phyloP scores from a whole-genome alignment of 2,888 invertebrate genomes.

The Aspidapion aeneum region DNA sequence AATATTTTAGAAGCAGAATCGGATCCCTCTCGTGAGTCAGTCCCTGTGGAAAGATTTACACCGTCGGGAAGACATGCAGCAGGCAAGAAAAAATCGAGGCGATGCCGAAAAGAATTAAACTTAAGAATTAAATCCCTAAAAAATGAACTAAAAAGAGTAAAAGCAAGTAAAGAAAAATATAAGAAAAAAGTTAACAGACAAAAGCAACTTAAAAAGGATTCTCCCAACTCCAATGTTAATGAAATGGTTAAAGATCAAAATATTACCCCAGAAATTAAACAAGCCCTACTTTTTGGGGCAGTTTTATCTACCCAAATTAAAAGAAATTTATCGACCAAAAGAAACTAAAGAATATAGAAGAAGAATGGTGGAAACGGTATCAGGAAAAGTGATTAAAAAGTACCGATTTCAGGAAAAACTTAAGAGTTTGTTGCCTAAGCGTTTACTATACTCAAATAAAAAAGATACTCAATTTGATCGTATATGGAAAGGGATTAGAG shows the following conservation, averaged over 20 bases:
- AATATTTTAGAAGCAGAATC: neutral
- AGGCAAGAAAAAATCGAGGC: conserved; percentile 3
- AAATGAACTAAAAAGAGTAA: conserved; percentile 9
- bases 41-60: neutral
- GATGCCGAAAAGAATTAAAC: conserved; percentile 4
- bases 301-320: conserved; percentile 13
- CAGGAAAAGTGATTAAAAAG: conserved; percentile 5
- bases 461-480: neutral
- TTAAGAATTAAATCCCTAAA: conserved; percentile 6
- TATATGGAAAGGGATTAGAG: conserved; percentile 1
- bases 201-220: conserved; percentile 1
- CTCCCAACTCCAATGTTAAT: conserved; percentile 4
- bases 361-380: conserved; percentile 9
- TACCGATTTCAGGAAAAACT: conserved; percentile 10
- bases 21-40: neutral
- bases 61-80: conserved; percentile 1
- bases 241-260: conserved; percentile 5
- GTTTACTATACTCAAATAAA: conserved; percentile 5
- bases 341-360: conserved; percentile 5
- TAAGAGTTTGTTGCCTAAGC: neutral
- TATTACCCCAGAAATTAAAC: conserved; percentile 7
- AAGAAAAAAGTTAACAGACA: neutral
- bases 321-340: conserved; percentile 6
- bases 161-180: conserved; percentile 5
- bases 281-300: conserved; percentile 9